Evolutionary conservation across 37 sponge, comb jelly and placozoan species (phyloP), one percentile per base, ranked within the genome.

Genomic region (Dysidea cf. avara): DNA sequence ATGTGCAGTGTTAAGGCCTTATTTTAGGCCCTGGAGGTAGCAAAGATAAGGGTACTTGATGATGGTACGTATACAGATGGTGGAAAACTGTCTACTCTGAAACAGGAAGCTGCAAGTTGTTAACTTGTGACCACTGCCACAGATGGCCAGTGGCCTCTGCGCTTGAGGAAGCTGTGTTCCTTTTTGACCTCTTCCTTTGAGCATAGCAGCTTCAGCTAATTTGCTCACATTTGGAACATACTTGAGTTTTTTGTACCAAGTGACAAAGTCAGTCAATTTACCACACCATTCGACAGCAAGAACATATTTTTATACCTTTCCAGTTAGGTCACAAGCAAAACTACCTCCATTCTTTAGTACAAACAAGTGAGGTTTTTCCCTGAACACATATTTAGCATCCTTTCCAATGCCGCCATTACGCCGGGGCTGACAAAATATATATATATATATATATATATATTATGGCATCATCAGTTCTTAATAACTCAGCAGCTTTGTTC

Each of bases 281-380:
- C 33, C n/a, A 46, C 38, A 39, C 6, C 3, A 12, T 18, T 74
- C n/a, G n/a, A n/a, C n/a, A n/a, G n/a, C 75, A 17, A 28, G 75
- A 56, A 49, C 75, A 74, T 22, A 74, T 24, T 13, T 61, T 64
- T 36, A 64, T 2, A 2, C 34, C n/a, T 46, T 76, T 76, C 66
- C 65, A 76, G 76, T 76, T 76, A 18, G 76, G 62, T 76, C 65
- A 43, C 76, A 76, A 13, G 33, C 33, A 49, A 76, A 76, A 31
- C 35, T 51, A 29, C 76, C 66, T 62, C 66, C 65, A 48, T 64
- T 76, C 30, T 50, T 64, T 25, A n/a, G n/a, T n/a, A n/a, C n/a
- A 56, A 76, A 64, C 7, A 76, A 35, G n/a, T 76, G 76, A 62
- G 80, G 80, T 26, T 24, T 68, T 17, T 64, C 22, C n/a, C n/a